Percentiles rank a stretch among this genome's conserved stretches.
phyloP scores from a whole-genome alignment of 2,797 vertebrate genomes.

The Glyptemys insculpta region DNA sequence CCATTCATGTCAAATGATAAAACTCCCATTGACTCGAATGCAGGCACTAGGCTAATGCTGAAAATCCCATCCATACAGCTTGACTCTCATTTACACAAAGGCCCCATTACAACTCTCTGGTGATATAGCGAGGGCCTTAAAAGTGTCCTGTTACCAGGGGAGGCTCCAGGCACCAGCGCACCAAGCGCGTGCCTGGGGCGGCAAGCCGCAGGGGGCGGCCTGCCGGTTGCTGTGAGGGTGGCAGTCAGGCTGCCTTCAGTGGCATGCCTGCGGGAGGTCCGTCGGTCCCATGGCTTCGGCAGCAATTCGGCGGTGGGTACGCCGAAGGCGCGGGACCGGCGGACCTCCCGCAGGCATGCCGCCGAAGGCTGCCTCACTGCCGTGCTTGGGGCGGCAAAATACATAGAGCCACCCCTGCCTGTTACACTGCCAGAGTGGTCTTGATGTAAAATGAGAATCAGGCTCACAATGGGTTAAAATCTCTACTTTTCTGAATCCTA shows the following conservation, averaged over 20 bases:
- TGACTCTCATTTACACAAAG: conserved; percentile 48
- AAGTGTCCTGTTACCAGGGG: conserved; percentile 29
- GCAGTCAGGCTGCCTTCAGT: too few relatives aligned
- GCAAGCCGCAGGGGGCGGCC: too few relatives aligned
- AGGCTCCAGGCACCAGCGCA: too few relatives aligned
- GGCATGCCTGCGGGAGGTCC: too few relatives aligned
- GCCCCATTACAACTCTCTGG: conserved; percentile 44
- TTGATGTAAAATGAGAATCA: neutral
- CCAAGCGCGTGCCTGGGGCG: too few relatives aligned
- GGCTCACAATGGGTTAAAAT: neutral
- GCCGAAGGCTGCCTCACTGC: too few relatives aligned
- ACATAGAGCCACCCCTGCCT: neutral
- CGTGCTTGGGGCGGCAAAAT: too few relatives aligned
- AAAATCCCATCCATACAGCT: conserved; percentile 48
- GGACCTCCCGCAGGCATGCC: too few relatives aligned
- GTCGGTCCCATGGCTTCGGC: too few relatives aligned
- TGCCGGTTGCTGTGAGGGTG: too few relatives aligned
- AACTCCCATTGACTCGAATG: conserved; percentile 61
- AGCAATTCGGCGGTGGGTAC: too few relatives aligned
- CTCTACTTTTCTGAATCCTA: neutral
- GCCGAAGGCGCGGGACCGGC: too few relatives aligned
- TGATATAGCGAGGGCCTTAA: conserved; percentile 56
- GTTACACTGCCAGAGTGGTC: neutral
- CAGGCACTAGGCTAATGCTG: neutral
- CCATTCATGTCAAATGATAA: conserved; percentile 4